A percentile compares a stretch with the other conserved stretches of the same genome.
These are phyloP conservation scores for Hormaphis cornu DNA, from an alignment of 1,140 invertebrate species.

Conservation along the genomic window DNA sequence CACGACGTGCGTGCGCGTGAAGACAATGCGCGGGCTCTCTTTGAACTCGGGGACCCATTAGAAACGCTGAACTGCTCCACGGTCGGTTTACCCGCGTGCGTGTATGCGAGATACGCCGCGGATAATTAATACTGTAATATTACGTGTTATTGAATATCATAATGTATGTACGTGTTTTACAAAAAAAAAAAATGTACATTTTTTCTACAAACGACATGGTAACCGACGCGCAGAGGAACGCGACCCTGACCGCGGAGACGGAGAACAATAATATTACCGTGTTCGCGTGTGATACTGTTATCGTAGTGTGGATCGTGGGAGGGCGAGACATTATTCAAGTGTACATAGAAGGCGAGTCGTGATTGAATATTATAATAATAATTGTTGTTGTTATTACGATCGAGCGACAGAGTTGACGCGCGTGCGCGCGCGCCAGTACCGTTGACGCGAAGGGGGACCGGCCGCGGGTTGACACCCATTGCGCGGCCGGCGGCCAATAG, in stretches of 20 bases:
- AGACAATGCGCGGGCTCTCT: slow-evolving; percentile 11
- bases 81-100: too few relatives aligned
- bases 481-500: background rate
- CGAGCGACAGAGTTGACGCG: background rate
- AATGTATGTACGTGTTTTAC: background rate
- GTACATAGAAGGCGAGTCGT: too few relatives aligned
- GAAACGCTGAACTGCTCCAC: slow-evolving; percentile 26
- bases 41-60: slow-evolving; percentile 28
- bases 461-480: slow-evolving; percentile 29
- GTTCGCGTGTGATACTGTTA: too few relatives aligned
- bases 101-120: background rate
- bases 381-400: too few relatives aligned
- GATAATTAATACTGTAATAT: too few relatives aligned
- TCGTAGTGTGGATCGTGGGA: too few relatives aligned
- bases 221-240: too few relatives aligned
- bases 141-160: slow-evolving; percentile 30
- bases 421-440: background rate
- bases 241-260: too few relatives aligned
- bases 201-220: too few relatives aligned
- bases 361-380: slow-evolving; percentile 10
- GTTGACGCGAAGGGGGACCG: slow-evolving; percentile 6
- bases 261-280: too few relatives aligned
- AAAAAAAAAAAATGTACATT: too few relatives aligned
- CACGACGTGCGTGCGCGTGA: background rate
- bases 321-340: too few relatives aligned